Base-by-base conservation (phyloP, 2,113 vertebrate species). In the Brachirus orientalis region DNA sequence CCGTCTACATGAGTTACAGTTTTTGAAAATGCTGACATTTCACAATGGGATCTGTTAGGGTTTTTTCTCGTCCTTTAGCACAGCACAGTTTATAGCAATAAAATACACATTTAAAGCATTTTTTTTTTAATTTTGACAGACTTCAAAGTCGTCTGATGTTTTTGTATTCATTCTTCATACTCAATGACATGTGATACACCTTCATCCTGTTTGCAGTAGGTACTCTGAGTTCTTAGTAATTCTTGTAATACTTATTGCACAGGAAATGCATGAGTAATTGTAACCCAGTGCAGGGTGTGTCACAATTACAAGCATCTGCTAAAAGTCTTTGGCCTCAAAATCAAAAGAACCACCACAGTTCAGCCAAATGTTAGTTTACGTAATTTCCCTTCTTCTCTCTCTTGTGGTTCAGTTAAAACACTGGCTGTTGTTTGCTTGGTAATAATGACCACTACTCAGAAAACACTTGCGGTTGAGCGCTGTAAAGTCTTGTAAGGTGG, bases 241-340 rank as follows among this genome's bases (percentile, higher is more conserved):
- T 71, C 12, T 51, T 63, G 74, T 69, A 70, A 72, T 57, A 69
- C 12, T 51, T 63, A 58, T 50, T 28, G 62, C 72, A 60, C 75
- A 65, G 73, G 70, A 85, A 86, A 71, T 17, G 17, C 68, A 70
- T 82, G 78, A 86, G 71, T 88, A 72, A 86, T 61, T 70, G 47
- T 47, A 69, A 44, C 58, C 59, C 48, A 46, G 51, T 17, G 6
- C 53, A 8, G 10, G 16, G 50, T 79, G 57, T 44, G 56, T 38
- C 14, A 22, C 84, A 82, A 90, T 86, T 68, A 66, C 69, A 52
- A 72, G 57, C 82, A 86, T 82, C 55, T 87, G 80, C 60, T 80
- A 41, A 36, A 73, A 75, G 73, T 74, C 44, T 19, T 4, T 0
- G 41, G 58, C 69, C 46, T 86, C 61, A 81, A 82, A 82, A 61